A percentile compares a stretch with the other conserved stretches of the same genome.
Evolutionary conservation across 2,888 invertebrate genomes (phyloP).

Genomic region (Sarcophaga variegata): DNA sequence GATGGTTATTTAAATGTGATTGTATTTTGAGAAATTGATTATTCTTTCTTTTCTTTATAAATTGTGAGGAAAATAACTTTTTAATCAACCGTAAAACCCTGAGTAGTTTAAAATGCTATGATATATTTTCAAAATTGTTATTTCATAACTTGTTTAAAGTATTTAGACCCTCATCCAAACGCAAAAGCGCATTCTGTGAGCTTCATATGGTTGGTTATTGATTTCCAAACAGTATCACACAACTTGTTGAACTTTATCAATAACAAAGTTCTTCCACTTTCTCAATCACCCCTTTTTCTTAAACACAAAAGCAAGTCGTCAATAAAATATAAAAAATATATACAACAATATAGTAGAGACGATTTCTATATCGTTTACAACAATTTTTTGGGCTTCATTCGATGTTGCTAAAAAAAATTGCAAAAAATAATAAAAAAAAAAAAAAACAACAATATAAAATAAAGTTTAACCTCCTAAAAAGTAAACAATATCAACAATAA

Average conservation of each 20-base stretch:
- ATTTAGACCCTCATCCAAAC: not conserved
- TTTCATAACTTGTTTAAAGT: no score
- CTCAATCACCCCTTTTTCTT: not conserved
- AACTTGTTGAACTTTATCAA: conserved; percentile 45
- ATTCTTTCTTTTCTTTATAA: no score
- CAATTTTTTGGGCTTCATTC: conserved; percentile 12
- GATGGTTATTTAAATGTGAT: no score
- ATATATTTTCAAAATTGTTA: no score
- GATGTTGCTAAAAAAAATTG: not conserved
- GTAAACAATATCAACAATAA: conserved; percentile 32
- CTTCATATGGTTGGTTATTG: conserved; percentile 14
- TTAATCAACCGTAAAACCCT: no score
- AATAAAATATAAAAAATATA: not conserved
- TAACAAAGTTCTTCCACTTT: conserved; percentile 36
- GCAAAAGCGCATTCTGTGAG: not conserved
- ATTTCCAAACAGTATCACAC: conserved; percentile 15
- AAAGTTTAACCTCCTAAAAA: conserved; percentile 27
- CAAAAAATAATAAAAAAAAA: not conserved
- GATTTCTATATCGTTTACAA: not conserved
- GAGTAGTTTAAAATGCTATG: no score
- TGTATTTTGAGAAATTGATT: no score
- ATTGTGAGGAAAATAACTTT: no score
- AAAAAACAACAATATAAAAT: not conserved
- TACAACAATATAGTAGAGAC: not conserved
- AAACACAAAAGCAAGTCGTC: not conserved